phyloP scores from a whole-genome alignment of 2,888 invertebrate genomes.

The Auanema freiburgensis region DNA sequence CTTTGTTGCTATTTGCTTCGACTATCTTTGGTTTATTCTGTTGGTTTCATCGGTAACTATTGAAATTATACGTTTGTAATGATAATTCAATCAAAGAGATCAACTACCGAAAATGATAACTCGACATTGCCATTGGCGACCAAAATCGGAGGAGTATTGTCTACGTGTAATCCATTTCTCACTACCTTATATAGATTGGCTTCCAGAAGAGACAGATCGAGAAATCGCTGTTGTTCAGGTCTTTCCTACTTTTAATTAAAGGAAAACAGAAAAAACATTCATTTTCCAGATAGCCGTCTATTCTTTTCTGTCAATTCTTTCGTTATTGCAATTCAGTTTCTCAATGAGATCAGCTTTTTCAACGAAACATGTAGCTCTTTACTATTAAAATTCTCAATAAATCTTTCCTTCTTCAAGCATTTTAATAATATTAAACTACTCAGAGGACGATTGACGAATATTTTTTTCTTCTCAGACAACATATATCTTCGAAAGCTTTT shows the following conservation, averaged over 20 bases:
- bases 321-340: conserved; percentile 40
- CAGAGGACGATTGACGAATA: no score
- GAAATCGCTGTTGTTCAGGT: conserved; percentile 48
- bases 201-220: conserved; percentile 37
- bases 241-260: background rate
- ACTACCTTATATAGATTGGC: conserved; percentile 48
- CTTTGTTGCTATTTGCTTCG: conserved; percentile 32
- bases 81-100: conserved; percentile 12
- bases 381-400: conserved; percentile 29
- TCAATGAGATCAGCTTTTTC: conserved; percentile 48
- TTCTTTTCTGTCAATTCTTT: conserved; percentile 29
- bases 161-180: conserved; percentile 43
- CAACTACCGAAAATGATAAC: conserved; percentile 35
- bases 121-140: conserved; percentile 43
- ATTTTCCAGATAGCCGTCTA: conserved; percentile 37
- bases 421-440: no score
- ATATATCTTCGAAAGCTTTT: no score
- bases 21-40: conserved; percentile 41
- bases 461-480: no score
- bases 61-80: no score
- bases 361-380: conserved; percentile 34
- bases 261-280: background rate
- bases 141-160: conserved; percentile 34
- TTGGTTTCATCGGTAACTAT: conserved; percentile 24
- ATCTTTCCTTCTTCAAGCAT: no score